Conservation (phyloP, 2,797 vertebrate species). For the Chiloscyllium punctatum region DNA sequence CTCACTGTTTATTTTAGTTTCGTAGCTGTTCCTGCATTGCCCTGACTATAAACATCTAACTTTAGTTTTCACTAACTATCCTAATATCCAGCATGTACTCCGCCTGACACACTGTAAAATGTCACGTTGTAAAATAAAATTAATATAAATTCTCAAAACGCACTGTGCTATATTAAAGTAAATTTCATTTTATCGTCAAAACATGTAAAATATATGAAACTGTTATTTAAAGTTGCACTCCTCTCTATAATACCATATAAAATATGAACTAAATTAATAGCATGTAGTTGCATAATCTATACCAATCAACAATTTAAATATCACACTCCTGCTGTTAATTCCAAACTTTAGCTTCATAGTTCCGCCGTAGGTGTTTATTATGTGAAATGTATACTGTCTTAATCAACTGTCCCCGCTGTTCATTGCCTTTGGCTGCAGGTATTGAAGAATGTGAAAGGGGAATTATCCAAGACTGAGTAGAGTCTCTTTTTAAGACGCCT, state of each 20-base stretch:
- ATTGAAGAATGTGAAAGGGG: constrained; percentile 33
- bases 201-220: background rate
- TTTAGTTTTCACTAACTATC: background rate
- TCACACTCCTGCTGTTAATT: constrained; percentile 1
- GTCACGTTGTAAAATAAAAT: background rate
- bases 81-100: background rate
- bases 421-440: background rate
- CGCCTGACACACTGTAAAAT: background rate
- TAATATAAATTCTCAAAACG: background rate
- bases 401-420: constrained; percentile 34
- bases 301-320: constrained; percentile 32
- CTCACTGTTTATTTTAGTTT: constrained; percentile 23
- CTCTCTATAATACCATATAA: background rate
- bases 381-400: constrained; percentile 36
- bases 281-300: background rate
- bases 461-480: constrained; percentile 66
- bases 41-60: background rate
- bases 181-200: background rate
- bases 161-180: background rate
- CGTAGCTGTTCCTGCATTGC: background rate
- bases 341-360: background rate
- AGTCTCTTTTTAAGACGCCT: constrained; percentile 45
- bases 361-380: constrained; percentile 33
- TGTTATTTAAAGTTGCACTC: background rate
- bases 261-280: constrained; percentile 11